Base-by-base conservation (phyloP, 2,113 vertebrate species). In the Pristiophorus japonicus region DNA sequence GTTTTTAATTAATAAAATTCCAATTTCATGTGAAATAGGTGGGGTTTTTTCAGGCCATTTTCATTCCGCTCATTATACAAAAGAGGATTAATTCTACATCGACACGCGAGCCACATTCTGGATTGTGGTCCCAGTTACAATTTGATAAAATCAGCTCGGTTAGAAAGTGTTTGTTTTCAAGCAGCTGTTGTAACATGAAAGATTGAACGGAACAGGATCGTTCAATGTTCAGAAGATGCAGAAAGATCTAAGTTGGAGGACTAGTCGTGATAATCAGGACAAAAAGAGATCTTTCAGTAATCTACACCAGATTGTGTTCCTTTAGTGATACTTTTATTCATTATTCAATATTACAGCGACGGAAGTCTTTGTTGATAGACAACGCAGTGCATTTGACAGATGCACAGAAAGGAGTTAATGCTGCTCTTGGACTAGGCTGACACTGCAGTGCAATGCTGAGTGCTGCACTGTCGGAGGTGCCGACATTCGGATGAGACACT, bases 1-100 rank as follows among this genome's bases (percentile, higher is more conserved):
- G 38, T 94, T 94, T 94, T 94, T 94, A 94, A 94, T 94, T 94
- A 94, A 94, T 70, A 94, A 94, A 45, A 63, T 92, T 63, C 66
- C 27, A 51, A 66, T 94, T 94, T 94, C 51, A 70, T 51, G 65
- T 51, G 93, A 94, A 94, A 70, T 94, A 94, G 66, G 93, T 94
- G 93, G 42, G 24, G 30, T 22, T 63, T 92, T 63, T 38, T 66
- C 18, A 51, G 42, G 65, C 93, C 66, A 18, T 94, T 94, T 67
- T 70, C 42, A 70, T 70, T 70, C 65, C 8, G 42, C 10, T 94
- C 93, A 47, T 94, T 94, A 51, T 67, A 73, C 66, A 30, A 94
- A 70, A 94, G 93, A 94, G 93, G 93, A 94, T 94, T 94, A 94
- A 94, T 94, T 94, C 93, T 70, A 12, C 93, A 30, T 94, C 65